Conservation (phyloP, 2,797 vertebrate genomes). For the Intellagama lesueurii region DNA sequence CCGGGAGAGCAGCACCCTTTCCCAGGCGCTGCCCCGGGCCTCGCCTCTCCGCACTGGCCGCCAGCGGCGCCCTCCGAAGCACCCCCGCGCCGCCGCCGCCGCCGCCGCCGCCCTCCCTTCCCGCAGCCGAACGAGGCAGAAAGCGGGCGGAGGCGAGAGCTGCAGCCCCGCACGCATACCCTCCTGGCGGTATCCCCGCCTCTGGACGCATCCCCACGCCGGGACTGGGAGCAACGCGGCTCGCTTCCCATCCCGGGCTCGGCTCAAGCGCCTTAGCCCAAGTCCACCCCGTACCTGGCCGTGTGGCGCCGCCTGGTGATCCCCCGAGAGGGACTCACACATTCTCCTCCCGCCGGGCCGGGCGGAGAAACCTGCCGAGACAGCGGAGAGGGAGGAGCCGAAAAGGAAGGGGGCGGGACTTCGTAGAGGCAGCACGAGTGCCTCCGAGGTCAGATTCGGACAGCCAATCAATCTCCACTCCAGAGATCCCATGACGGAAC, state of each 20-base stretch:
- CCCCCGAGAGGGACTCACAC: constrained; percentile 41
- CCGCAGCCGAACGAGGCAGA: no score
- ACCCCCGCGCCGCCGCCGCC: no score
- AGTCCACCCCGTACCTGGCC: constrained; percentile 34
- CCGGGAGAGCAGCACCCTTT: background rate
- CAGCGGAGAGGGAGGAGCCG: background rate
- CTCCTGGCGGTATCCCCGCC: background rate
- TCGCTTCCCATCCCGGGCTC: background rate
- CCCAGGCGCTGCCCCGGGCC: no score
- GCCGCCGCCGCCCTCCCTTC: background rate
- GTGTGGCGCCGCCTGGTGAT: constrained; percentile 60
- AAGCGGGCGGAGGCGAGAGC: background rate
- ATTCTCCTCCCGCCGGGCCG: constrained; percentile 40
- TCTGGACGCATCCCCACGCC: background rate
- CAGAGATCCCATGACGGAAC: background rate
- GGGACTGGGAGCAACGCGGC: no score
- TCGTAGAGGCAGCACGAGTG: background rate
- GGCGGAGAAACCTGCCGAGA: background rate
- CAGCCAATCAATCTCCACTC: background rate
- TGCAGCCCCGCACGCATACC: no score
- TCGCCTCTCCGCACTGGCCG: background rate
- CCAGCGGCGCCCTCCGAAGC: no score
- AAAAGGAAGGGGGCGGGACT: background rate
- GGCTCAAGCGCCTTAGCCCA: background rate
- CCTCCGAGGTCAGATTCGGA: background rate